A percentile compares a stretch with the other conserved stretches of the same genome.
These are phyloP conservation scores for Diarsia rubi DNA, from an alignment of 2,888 invertebrate genomes.

Conservation along the genomic window DNA sequence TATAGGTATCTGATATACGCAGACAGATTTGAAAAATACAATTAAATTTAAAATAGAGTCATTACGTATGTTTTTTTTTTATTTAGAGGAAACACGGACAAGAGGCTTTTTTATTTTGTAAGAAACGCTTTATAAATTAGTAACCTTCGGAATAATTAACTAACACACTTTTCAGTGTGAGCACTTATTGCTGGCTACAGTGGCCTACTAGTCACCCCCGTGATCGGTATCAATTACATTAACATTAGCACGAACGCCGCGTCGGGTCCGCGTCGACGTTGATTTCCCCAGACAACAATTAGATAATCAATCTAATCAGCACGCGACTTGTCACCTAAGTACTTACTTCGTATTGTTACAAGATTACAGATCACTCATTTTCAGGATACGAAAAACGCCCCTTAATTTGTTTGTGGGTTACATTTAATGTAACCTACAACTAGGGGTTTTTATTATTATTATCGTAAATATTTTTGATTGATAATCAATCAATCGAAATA, in stretches of 20 bases:
- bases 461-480: background rate
- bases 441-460: background rate
- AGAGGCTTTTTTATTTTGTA: background rate
- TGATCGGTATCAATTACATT: constrained; percentile 77
- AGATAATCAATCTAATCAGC: constrained; percentile 80
- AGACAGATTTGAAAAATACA: background rate
- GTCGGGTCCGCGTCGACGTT: constrained; percentile 58
- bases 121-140: background rate
- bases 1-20: too few species aligned
- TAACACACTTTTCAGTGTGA: constrained; percentile 27
- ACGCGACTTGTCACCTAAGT: constrained; percentile 81
- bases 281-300: constrained; percentile 86
- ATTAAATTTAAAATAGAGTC: background rate
- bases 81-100: background rate
- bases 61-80: background rate
- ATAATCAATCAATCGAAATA: too few species aligned
- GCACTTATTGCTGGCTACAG: constrained; percentile 60
- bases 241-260: constrained; percentile 61
- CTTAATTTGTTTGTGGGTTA: background rate
- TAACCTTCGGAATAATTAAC: background rate
- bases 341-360: constrained; percentile 54
- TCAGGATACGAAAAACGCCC: background rate
- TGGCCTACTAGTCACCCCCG: constrained; percentile 55
- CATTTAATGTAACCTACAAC: too few species aligned
- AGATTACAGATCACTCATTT: constrained; percentile 1